Evolutionary conservation across 2,113 vertebrate species (phyloP), one percentile per base, ranked within the genome.

Genomic region (Chelonoidis abingdonii): DNA sequence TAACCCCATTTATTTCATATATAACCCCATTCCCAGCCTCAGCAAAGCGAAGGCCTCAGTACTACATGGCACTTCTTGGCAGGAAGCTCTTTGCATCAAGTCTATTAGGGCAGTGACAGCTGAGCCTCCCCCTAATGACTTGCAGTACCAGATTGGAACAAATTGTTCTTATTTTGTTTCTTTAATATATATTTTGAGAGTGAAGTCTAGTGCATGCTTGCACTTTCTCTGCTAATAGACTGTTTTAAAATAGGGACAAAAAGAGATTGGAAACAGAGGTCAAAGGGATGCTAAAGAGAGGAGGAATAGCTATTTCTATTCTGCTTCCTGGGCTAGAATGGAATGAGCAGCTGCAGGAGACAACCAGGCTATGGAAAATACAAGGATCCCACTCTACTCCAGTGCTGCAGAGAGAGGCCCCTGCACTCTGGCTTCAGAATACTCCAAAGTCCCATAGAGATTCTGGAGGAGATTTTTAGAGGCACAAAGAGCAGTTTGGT

Each of bases 91-190:
- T 92, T 95, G 94, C 92, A 80, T 88, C 89, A 93, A 97, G 82
- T 85, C 92, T 82, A 54, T 87, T 57, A 95, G 88, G 93, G 84
- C 78, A 87, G 79, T 2, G 78, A 82, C 90, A 93, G 93, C 87
- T 38, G 86, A 89, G 89, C 86, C 95, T 93, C 87, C 56, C 76
- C 52, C 76, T 59, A 54, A 65, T 80, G 80, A 93, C 80, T 93
- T 79, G 72, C 49, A n/a, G 87, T 90, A 96, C 95, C 89, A 93
- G 89, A 95, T 88, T 41, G 21, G 97, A 96, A 95, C 81, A 92
- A 91, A 94, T 80, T n/a, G 85, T 94, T 87, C 84, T 93, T 65
- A 81, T 65, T 83, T 49, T 93, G 92, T 59, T 59, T 44, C 31
- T 87, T 54, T 29, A 4, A 16, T 35, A 22, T 1, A 0, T 88